Evolutionary conservation across 1,140 invertebrate species (phyloP).

Genomic region (Arctopsyche grandis): DNA sequence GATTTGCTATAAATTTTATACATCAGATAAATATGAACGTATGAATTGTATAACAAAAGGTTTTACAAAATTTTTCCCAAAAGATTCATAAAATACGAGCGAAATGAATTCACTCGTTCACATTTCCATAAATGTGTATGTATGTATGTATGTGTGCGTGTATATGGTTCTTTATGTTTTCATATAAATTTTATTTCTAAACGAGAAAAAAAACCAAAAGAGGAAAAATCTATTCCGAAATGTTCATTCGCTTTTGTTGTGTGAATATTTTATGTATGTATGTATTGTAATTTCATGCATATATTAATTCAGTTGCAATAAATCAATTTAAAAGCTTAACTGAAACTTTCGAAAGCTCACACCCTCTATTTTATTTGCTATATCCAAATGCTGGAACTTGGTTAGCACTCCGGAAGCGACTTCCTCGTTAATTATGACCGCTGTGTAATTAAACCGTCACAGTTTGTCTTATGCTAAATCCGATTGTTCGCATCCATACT

Average conservation of each 20-base stretch:
- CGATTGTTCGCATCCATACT: conserved; percentile 14
- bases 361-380: no score
- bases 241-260: neutral
- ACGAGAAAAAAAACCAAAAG: neutral
- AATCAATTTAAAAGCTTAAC: neutral
- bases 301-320: neutral
- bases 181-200: neutral
- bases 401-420: neutral
- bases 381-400: no score
- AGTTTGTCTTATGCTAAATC: conserved; percentile 27
- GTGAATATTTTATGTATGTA: no score
- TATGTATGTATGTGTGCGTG: no score
- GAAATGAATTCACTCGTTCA: conserved; percentile 13
- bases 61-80: conserved; percentile 7
- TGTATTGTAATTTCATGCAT: neutral
- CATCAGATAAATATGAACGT: no score
- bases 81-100: conserved; percentile 14
- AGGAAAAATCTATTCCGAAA: neutral
- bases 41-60: conserved; percentile 5
- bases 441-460: conserved; percentile 27
- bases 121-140: conserved; percentile 1
- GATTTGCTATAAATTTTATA: no score
- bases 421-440: conserved; percentile 26
- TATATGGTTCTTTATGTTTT: neutral
- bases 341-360: no score